phyloP scores from a whole-genome alignment of 2,113 vertebrate genomes.

The Dasypus novemcinctus region DNA sequence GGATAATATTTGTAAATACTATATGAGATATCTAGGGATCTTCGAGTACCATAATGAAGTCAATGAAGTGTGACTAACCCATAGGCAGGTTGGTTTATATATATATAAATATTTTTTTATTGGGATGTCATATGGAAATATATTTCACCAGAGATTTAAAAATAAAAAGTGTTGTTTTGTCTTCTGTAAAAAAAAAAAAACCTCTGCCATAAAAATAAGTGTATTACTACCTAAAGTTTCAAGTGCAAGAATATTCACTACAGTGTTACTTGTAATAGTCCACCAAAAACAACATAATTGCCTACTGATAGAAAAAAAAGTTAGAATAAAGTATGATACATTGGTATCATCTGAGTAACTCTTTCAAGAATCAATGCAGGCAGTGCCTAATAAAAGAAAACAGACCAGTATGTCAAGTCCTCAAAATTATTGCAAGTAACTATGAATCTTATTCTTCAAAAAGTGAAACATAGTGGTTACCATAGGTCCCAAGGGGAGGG shows the following conservation, averaged over 20 bases:
- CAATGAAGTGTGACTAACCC: slow-evolving; percentile 83
- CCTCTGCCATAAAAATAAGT: neutral
- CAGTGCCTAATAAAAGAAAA: too few species aligned
- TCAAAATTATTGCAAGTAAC: too few species aligned
- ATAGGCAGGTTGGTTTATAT: slow-evolving; percentile 85
- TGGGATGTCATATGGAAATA: slow-evolving; percentile 86
- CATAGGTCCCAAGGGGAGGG: too few species aligned
- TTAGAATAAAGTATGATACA: neutral
- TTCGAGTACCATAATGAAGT: slow-evolving; percentile 81
- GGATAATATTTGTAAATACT: slow-evolving; percentile 86
- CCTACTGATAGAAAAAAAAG: neutral
- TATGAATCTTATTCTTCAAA: too few species aligned
- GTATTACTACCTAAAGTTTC: neutral
- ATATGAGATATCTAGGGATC: slow-evolving; percentile 80
- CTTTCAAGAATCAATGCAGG: neutral
- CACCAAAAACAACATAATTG: neutral
- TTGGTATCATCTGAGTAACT: neutral
- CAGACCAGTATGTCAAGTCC: too few species aligned
- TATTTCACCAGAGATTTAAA: slow-evolving; percentile 88
- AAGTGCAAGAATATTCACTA: neutral
- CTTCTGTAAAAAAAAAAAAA: slow-evolving; percentile 69
- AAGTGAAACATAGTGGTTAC: too few species aligned
- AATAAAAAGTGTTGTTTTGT: too few species aligned
- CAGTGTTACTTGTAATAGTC: neutral
- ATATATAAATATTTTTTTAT: slow-evolving; percentile 77